These are phyloP conservation scores for Accipiter cooperii DNA, from an alignment of 2,113 vertebrate species.

Conservation along the genomic window DNA sequence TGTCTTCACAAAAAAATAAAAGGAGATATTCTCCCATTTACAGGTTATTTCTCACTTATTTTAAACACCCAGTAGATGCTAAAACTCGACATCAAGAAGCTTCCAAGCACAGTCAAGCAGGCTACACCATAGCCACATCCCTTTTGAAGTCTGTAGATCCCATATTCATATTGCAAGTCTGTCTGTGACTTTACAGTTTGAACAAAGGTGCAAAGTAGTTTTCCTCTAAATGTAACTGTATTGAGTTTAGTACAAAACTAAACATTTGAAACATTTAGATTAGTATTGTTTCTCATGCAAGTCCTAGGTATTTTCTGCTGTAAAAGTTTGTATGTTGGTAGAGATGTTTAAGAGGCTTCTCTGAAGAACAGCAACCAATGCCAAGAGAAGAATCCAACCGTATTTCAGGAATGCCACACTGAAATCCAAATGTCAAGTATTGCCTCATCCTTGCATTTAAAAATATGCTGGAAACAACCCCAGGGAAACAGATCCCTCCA, in stretches of 20 bases:
- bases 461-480: background rate
- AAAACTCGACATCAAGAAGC: conserved; percentile 26
- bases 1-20: conserved; percentile 20
- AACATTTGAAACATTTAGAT: background rate
- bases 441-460: background rate
- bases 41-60: background rate
- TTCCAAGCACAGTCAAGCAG: conserved; percentile 32
- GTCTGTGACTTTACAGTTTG: background rate
- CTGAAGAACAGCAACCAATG: background rate
- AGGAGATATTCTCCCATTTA: background rate
- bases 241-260: conserved; percentile 7
- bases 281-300: background rate
- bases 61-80: background rate
- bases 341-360: background rate
- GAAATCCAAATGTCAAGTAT: conserved; percentile 30
- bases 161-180: background rate
- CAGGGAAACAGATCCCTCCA: background rate
- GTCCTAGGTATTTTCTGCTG: background rate
- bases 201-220: conserved; percentile 32
- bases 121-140: conserved; percentile 16
- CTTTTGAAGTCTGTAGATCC: background rate
- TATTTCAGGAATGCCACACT: background rate
- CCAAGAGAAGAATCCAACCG: background rate
- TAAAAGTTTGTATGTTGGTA: background rate
- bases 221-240: conserved; percentile 16